phyloP scores from a whole-genome alignment of 2,888 invertebrate species.

The Zonitis immaculata region DNA sequence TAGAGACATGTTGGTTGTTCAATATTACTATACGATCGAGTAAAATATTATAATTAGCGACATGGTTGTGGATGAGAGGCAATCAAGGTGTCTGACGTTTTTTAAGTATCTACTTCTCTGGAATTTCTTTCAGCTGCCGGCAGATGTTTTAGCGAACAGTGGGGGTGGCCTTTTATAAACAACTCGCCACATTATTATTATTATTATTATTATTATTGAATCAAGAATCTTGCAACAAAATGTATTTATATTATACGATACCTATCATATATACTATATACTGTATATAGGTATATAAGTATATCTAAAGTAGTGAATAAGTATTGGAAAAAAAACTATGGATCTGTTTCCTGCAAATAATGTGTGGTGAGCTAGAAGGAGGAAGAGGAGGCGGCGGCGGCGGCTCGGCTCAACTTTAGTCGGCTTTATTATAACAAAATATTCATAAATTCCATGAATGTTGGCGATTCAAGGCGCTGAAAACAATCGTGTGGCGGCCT shows the following conservation, averaged over 20 bases:
- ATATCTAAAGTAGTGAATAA: no score
- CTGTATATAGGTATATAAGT: no score
- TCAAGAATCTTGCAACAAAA: neutral
- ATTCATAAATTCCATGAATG: slow-evolving; percentile 35
- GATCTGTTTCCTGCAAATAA: neutral
- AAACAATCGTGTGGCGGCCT: slow-evolving; percentile 33
- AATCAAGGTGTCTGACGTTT: slow-evolving; percentile 25
- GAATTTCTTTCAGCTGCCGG: slow-evolving; percentile 25
- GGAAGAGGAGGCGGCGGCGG: neutral
- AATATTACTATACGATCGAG: slow-evolving; percentile 26
- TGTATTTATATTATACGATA: no score
- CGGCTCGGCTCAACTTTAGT: neutral
- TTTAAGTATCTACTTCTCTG: slow-evolving; percentile 25
- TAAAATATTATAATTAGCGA: slow-evolving; percentile 33
- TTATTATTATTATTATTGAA: no score
- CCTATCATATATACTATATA: no score
- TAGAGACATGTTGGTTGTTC: slow-evolving; percentile 19
- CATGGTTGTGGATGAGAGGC: slow-evolving; percentile 12
- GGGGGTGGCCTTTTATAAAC: slow-evolving; percentile 6
- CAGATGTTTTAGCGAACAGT: slow-evolving; percentile 5
- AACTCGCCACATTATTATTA: slow-evolving; percentile 1
- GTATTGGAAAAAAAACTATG: neutral
- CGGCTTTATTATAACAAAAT: slow-evolving; percentile 22
- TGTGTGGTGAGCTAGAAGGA: slow-evolving; percentile 2
- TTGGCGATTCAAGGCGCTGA: slow-evolving; percentile 30